Evolutionary conservation across 2,888 invertebrate species (phyloP).

Genomic region (Leptopterna dolabrata): DNA sequence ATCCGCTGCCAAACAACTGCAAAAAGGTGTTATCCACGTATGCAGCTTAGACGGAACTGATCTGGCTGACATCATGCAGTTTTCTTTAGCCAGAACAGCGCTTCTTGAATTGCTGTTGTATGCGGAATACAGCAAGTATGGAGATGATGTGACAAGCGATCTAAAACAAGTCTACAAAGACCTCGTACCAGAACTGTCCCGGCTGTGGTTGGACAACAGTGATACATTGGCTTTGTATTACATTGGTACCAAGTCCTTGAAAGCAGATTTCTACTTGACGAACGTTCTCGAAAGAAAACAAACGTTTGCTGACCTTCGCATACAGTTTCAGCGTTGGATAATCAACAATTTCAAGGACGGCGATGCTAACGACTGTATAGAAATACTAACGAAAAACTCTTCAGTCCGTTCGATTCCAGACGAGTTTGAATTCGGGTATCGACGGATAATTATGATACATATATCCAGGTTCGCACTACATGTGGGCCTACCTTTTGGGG

Average conservation of each 20-base stretch:
- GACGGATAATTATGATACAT: neutral
- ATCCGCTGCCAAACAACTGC: neutral
- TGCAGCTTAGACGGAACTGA: neutral
- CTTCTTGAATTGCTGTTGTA: neutral
- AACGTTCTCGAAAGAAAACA: neutral
- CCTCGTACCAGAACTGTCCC: neutral
- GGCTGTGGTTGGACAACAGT: neutral
- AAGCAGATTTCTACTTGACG: neutral
- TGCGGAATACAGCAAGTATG: neutral
- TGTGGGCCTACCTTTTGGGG: neutral
- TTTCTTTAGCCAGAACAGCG: neutral
- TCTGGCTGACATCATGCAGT: neutral
- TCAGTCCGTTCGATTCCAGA: neutral
- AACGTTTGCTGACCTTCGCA: neutral
- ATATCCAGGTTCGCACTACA: neutral
- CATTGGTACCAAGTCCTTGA: neutral
- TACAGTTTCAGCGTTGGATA: neutral
- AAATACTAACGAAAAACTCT: neutral
- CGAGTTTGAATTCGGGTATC: neutral
- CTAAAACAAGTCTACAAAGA: neutral
- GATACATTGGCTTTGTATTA: neutral
- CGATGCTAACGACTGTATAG: neutral
- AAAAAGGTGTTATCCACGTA: neutral
- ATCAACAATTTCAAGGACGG: conserved; percentile 3
- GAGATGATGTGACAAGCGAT: neutral